phyloP scores from a whole-genome alignment of 2,888 invertebrate genomes.

The Euzetes globulus region DNA sequence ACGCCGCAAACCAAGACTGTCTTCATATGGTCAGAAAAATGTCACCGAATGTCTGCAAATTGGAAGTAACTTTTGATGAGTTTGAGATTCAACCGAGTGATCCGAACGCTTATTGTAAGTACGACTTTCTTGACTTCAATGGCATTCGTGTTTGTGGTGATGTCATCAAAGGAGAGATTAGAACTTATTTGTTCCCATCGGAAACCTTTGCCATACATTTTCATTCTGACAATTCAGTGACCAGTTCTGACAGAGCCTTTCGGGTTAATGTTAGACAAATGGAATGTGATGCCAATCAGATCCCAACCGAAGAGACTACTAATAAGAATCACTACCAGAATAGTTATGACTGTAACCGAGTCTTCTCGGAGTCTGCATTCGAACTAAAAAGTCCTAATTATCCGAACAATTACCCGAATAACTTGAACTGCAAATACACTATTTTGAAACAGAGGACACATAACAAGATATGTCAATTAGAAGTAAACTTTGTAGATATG shows the following conservation, averaged over 20 bases:
- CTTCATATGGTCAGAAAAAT: conserved; percentile 41
- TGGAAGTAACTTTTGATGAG: conserved; percentile 42
- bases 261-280: conserved; percentile 39
- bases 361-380: conserved; percentile 32
- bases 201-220: conserved; percentile 37
- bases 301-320: not conserved
- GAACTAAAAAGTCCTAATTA: conserved; percentile 41
- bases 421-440: conserved; percentile 40
- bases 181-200: conserved; percentile 31
- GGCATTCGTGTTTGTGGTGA: conserved; percentile 39
- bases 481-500: conserved; percentile 41
- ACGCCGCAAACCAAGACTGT: conserved; percentile 41
- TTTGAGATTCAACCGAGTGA: conserved; percentile 42
- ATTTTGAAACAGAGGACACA: conserved; percentile 36
- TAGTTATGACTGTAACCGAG: conserved; percentile 28
- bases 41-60: conserved; percentile 40
- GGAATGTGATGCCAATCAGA: conserved; percentile 36
- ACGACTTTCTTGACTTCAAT: conserved; percentile 41
- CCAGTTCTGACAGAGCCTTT: conserved; percentile 38
- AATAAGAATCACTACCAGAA: conserved; percentile 4
- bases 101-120: conserved; percentile 39
- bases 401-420: conserved; percentile 39
- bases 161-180: conserved; percentile 35
- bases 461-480: conserved; percentile 40
- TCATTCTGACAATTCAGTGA: conserved; percentile 35